Percentiles rank a stretch among this genome's conserved stretches.
These are phyloP conservation scores for Incurvaria masculella DNA, from an alignment of 2,888 invertebrate genomes.

Conservation along the genomic window DNA sequence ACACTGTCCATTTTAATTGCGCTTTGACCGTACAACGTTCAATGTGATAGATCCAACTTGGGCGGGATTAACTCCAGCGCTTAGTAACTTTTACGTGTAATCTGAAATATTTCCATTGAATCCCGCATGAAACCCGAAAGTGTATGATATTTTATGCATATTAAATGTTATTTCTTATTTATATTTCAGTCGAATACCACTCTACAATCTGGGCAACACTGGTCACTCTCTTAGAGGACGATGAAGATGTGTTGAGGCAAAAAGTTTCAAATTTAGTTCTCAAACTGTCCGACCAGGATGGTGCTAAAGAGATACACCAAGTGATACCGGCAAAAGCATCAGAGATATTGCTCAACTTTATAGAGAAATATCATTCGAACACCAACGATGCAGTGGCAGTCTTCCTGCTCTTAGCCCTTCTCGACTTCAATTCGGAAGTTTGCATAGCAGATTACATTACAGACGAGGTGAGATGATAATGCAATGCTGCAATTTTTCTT, in stretches of 20 bases:
- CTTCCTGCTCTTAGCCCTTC: conserved; percentile 26
- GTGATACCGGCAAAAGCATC: conserved; percentile 18
- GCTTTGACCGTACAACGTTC: no score
- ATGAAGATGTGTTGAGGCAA: conserved; percentile 37
- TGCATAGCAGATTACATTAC: conserved; percentile 27
- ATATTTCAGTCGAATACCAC: conserved; percentile 26
- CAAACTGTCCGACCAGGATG: conserved; percentile 1
- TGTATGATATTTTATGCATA: no score
- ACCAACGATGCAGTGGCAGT: conserved; percentile 16
- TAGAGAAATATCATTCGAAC: conserved; percentile 9
- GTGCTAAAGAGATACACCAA: neutral
- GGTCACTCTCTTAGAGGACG: conserved; percentile 54
- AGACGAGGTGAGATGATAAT: conserved; percentile 27
- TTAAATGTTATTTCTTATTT: no score
- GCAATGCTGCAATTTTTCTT: no score
- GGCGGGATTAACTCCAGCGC: no score
- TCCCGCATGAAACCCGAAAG: no score
- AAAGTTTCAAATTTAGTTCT: conserved; percentile 18
- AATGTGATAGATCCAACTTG: no score
- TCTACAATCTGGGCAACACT: conserved; percentile 34
- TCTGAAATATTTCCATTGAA: no score
- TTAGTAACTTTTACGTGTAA: no score
- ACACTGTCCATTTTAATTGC: no score
- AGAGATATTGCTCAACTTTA: conserved; percentile 14
- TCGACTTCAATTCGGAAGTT: conserved; percentile 34